These are phyloP conservation scores for Callithrix jacchus DNA, from an alignment of 2,113 vertebrate species.

Conservation along the genomic window DNA sequence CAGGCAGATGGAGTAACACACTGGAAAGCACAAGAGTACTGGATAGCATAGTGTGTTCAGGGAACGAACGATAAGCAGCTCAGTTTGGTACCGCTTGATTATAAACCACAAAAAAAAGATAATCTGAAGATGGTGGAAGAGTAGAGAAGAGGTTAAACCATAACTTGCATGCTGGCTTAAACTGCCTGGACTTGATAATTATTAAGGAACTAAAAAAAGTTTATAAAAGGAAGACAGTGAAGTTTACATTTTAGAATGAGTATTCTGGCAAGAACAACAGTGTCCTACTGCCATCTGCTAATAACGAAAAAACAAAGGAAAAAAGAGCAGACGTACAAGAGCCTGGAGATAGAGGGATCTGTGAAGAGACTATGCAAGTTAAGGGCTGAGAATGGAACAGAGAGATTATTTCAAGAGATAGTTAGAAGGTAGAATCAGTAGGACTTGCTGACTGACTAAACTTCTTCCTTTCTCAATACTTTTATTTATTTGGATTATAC, in stretches of 20 bases:
- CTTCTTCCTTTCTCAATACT: background rate
- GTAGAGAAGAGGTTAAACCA: background rate
- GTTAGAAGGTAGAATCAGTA: background rate
- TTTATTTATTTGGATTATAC: background rate
- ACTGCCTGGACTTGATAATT: background rate
- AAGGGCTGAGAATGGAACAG: background rate
- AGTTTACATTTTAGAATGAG: slow-evolving; percentile 17
- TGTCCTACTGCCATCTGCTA: background rate
- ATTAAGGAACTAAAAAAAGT: background rate
- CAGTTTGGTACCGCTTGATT: background rate
- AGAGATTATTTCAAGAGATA: background rate
- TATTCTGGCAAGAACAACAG: slow-evolving; percentile 21
- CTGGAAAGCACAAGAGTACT: background rate
- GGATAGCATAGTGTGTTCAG: background rate
- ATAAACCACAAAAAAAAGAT: background rate
- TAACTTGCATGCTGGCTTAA: background rate
- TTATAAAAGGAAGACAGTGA: background rate
- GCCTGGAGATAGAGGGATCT: background rate
- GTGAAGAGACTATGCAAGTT: background rate
- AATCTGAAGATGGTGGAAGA: background rate
- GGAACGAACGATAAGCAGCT: background rate
- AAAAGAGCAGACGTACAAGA: background rate
- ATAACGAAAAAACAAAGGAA: background rate
- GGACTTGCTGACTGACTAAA: background rate
- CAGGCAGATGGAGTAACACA: background rate